phyloP scores from a whole-genome alignment of 2,113 vertebrate genomes.

The Pachycephala philippinensis region DNA sequence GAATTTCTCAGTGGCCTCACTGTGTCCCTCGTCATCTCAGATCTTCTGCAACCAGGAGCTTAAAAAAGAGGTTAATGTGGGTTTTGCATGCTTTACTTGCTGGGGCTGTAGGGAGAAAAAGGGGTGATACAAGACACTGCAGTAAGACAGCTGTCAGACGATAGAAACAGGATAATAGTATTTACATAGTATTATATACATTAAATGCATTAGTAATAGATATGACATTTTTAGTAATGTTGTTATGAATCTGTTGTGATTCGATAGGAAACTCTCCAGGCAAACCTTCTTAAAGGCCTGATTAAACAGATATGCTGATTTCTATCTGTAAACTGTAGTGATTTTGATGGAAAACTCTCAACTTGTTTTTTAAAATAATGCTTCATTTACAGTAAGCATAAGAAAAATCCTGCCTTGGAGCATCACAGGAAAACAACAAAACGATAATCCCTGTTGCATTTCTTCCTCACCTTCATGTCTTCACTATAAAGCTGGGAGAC shows the following conservation, averaged over 20 bases:
- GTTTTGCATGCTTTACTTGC: background rate
- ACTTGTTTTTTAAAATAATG: background rate
- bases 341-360: background rate
- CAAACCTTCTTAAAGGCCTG: background rate
- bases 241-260: background rate
- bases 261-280: background rate
- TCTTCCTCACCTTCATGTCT: background rate
- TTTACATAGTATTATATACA: background rate
- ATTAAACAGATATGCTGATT: background rate
- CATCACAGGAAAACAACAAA: background rate
- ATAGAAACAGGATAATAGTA: background rate
- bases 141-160: background rate
- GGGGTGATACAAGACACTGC: background rate
- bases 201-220: background rate
- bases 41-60: background rate
- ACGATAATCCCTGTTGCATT: background rate
- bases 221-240: background rate
- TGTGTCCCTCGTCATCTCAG: background rate
- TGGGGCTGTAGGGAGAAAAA: background rate
- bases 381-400: background rate
- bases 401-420: background rate
- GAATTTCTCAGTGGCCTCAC: background rate
- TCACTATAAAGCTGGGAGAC: background rate
- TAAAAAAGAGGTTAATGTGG: background rate
- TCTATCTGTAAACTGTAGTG: background rate